A percentile compares a stretch with the other conserved stretches of the same genome.
Conservation (phyloP, 2,797 vertebrate genomes). For the Paramormyrops hopkinsi region DNA sequence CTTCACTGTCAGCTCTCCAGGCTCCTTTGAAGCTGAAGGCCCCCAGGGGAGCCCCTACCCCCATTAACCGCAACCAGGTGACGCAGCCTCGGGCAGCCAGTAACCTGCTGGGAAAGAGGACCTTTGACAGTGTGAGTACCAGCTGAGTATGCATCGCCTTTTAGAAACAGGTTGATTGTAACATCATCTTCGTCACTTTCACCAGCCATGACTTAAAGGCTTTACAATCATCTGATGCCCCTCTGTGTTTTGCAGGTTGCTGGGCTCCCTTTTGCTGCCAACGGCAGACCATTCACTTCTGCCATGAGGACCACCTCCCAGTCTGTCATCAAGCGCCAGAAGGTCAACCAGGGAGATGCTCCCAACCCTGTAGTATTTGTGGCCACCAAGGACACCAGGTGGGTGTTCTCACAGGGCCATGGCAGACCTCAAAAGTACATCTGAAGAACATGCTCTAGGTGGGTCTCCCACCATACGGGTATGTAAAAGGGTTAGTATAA, state of each 20-base stretch:
- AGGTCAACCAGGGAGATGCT: constrained; percentile 85
- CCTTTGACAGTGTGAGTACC: constrained; percentile 74
- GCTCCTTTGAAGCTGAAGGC: constrained; percentile 86
- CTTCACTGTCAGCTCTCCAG: constrained; percentile 64
- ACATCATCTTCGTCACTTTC: neutral
- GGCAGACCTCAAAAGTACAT: neutral
- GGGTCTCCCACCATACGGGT: neutral
- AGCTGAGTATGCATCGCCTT: neutral
- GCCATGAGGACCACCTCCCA: constrained; percentile 80
- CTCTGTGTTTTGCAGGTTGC: constrained; percentile 55
- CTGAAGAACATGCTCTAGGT: neutral
- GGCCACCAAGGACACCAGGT: constrained; percentile 92
- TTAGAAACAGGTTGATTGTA: neutral
- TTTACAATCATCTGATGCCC: neutral
- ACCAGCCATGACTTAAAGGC: neutral
- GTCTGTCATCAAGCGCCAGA: constrained; percentile 84
- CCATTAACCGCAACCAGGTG: constrained; percentile 88
- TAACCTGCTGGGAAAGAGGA: constrained; percentile 76
- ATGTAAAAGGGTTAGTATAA: neutral
- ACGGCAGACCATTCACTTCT: constrained; percentile 78
- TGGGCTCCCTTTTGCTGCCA: constrained; percentile 78
- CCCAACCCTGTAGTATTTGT: constrained; percentile 93
- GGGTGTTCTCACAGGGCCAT: neutral
- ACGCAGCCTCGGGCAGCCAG: constrained; percentile 75
- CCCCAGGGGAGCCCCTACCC: constrained; percentile 80